phyloP scores from a whole-genome alignment of 2,888 invertebrate species.

The Oscheius sp. region DNA sequence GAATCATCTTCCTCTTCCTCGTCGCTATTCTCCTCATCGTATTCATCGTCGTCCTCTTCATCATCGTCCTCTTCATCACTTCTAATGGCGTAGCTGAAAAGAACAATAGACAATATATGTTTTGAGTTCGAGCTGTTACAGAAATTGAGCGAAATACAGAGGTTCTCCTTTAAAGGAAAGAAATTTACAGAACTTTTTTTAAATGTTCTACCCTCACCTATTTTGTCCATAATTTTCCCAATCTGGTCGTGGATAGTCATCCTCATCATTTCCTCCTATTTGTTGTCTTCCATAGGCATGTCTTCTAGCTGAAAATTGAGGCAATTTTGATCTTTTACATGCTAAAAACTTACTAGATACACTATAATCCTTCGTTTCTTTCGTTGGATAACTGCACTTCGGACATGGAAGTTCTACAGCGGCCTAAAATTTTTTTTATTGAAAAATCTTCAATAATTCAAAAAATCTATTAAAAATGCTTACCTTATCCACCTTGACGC shows the following conservation, averaged over 20 bases:
- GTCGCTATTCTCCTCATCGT: constrained; percentile 21
- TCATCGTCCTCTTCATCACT: background rate
- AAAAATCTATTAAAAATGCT: no score
- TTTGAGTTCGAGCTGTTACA: background rate
- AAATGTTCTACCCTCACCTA: background rate
- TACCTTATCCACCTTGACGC: constrained; percentile 27
- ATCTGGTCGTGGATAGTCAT: constrained; percentile 20
- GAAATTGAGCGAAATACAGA: no score
- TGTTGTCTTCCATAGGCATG: constrained; percentile 23
- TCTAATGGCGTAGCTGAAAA: background rate
- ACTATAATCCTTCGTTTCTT: constrained; percentile 32
- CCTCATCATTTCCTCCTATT: constrained; percentile 17
- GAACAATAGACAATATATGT: background rate
- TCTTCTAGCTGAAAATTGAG: constrained; percentile 21
- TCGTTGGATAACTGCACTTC: constrained; percentile 28
- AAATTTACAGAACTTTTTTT: no score
- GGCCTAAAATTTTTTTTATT: background rate
- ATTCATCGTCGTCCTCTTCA: constrained; percentile 10
- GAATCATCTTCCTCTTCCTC: constrained; percentile 18
- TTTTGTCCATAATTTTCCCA: constrained; percentile 6
- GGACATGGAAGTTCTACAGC: constrained; percentile 26
- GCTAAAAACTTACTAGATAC: constrained; percentile 19
- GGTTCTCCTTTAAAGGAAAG: no score
- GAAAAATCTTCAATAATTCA: background rate
- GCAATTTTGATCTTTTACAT: background rate